Evolutionary conservation across 2,888 invertebrate genomes (phyloP).

Genomic region (Hydraecia micacea): DNA sequence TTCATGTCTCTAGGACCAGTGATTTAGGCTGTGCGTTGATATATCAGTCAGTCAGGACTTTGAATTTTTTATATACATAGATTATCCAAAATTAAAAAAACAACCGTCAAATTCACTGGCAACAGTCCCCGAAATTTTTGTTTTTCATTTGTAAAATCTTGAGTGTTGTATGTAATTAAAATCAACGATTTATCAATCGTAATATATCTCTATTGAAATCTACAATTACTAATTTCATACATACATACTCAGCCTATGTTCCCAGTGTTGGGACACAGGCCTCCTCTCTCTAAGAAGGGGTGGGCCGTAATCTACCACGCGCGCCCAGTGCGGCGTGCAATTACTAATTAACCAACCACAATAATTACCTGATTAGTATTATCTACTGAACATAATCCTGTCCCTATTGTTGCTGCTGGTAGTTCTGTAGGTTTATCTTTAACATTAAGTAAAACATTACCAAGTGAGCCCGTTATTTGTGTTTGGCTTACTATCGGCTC

Average conservation of each 20-base stretch:
- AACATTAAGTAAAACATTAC: conserved; percentile 48
- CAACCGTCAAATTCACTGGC: background rate
- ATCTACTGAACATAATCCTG: background rate
- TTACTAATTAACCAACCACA: background rate
- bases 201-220: no score
- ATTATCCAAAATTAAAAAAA: no score
- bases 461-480: conserved; percentile 68
- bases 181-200: background rate
- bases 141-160: background rate
- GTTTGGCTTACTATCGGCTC: conserved; percentile 75
- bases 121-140: background rate
- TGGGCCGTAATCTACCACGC: no score
- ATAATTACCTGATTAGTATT: background rate
- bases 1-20: no score
- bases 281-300: no score
- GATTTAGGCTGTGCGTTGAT: no score
- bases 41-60: no score
- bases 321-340: no score
- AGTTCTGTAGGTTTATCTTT: conserved; percentile 14
- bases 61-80: no score
- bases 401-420: background rate
- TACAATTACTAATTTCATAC: background rate
- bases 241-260: no score
- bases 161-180: no score
- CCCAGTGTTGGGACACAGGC: no score